phyloP scores from a whole-genome alignment of 2,888 invertebrate species.

The Noctua pronuba region DNA sequence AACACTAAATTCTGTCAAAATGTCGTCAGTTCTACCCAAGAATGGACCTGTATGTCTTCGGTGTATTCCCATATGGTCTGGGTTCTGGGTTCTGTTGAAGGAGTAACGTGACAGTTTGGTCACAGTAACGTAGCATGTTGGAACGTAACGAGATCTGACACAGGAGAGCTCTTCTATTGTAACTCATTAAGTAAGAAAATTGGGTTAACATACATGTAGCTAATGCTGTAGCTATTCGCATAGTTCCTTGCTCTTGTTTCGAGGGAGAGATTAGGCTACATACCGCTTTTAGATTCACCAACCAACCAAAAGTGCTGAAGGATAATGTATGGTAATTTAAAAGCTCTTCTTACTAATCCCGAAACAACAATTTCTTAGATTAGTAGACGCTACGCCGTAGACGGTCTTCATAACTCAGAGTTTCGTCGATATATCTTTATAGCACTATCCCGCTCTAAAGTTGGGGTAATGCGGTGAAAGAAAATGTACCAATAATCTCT shows the following conservation, averaged over 20 bases:
- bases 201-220: conserved; percentile 28
- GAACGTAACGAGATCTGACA: conserved; percentile 41
- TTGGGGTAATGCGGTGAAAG: conserved; percentile 62
- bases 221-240: neutral
- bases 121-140: conserved; percentile 24
- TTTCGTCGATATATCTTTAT: conserved; percentile 61
- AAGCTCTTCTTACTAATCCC: conserved; percentile 16
- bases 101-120: conserved; percentile 20
- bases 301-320: neutral
- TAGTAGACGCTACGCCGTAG: conserved; percentile 29
- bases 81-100: neutral
- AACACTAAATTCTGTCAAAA: neutral
- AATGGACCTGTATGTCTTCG: neutral
- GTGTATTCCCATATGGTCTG: conserved; percentile 35
- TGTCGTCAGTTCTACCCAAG: no score
- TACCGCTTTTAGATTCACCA: conserved; percentile 9
- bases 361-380: conserved; percentile 23
- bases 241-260: conserved; percentile 17
- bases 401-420: conserved; percentile 59
- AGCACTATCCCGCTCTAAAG: conserved; percentile 63
- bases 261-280: conserved; percentile 8
- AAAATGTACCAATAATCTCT: conserved; percentile 60
- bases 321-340: conserved; percentile 27
- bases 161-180: conserved; percentile 39
- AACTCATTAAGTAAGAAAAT: conserved; percentile 30